Evolutionary conservation across 2,888 invertebrate genomes (phyloP), one percentile per base, ranked within the genome.

Genomic region (Serripes groenlandicus): DNA sequence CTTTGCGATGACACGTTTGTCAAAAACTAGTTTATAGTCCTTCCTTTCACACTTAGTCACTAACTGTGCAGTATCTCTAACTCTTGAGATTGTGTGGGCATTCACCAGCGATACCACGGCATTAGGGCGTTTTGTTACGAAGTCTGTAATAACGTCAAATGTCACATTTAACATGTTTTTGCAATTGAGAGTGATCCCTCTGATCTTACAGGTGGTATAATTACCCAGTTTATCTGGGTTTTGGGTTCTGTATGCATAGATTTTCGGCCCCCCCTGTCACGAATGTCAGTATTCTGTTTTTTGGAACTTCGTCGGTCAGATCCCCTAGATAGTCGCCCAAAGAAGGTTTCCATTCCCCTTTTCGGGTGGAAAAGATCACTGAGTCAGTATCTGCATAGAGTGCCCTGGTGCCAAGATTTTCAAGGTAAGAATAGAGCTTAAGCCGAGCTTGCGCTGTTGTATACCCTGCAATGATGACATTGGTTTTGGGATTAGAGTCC

Each of bases 251-350:
- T 91, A 93, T 0, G 87, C 90, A 82, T 94, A 93, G 74, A 92
- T 93, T 85, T 94, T 94, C 7, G 93, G 92, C 0, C 94, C 94
- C 73, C 0, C 91, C 92, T 23, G 90, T 90, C 5, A 93, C 91
- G 84, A 93, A 94, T 73, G 75, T 37, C 11, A 28, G n/a, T 21
- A 86, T 81, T 5, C 37, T 42, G 30, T 78, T 81, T 15, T 74
- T 74, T 88, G 75, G 35, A 5, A 71, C 58, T 69, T 83, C 82
- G 66, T 83, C 75, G 1, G 78, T 83, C 49, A 83, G 54, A 34
- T 83, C 82, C 18, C 82, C 82, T 9, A 58, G 26, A 15, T 21
- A 58, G n/a, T 58, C 58, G 21, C 58, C 82, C n/a, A 83, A 60
- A 35, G 35, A 18, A 26, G 75, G 75, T 66, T 83, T 72, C 26